Evolutionary conservation across 2,888 invertebrate species (phyloP).

Genomic region (Cephus pygmeus): DNA sequence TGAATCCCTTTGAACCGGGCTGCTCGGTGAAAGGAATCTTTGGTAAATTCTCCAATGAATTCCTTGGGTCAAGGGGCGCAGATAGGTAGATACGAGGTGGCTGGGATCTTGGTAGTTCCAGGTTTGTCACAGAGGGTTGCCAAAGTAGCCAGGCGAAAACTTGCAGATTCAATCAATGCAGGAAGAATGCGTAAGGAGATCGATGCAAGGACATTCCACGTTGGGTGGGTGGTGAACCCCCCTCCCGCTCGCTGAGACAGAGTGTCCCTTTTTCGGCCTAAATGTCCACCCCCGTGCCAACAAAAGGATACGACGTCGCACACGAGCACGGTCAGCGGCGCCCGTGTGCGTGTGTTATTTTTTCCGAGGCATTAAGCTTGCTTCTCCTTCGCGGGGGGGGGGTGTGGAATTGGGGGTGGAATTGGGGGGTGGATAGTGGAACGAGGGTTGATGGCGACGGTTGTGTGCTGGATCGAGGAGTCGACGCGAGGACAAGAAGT

Average conservation of each 20-base stretch:
- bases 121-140: too few species aligned
- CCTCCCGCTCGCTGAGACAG: constrained; percentile 23
- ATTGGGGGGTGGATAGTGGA: constrained; percentile 30
- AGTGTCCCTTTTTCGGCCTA: constrained; percentile 54
- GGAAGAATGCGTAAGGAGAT: constrained; percentile 3
- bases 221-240: not conserved
- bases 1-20: too few species aligned
- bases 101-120: too few species aligned
- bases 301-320: constrained; percentile 42
- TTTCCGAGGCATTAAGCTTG: constrained; percentile 64
- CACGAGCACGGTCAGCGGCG: constrained; percentile 28
- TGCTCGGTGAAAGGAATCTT: too few species aligned
- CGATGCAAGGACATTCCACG: constrained; percentile 1
- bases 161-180: constrained; percentile 49
- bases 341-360: constrained; percentile 59
- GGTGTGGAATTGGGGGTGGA: constrained; percentile 21
- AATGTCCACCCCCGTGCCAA: constrained; percentile 57
- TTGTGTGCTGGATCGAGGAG: too few species aligned
- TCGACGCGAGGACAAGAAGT: too few species aligned
- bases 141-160: constrained; percentile 12
- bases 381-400: constrained; percentile 42
- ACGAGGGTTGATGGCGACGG: too few species aligned
- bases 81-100: too few species aligned
- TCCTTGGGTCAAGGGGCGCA: too few species aligned
- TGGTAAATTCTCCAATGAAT: too few species aligned